These are phyloP conservation scores for Aulostomus chinensis DNA, from an alignment of 2,797 vertebrate genomes.

Conservation along the genomic window DNA sequence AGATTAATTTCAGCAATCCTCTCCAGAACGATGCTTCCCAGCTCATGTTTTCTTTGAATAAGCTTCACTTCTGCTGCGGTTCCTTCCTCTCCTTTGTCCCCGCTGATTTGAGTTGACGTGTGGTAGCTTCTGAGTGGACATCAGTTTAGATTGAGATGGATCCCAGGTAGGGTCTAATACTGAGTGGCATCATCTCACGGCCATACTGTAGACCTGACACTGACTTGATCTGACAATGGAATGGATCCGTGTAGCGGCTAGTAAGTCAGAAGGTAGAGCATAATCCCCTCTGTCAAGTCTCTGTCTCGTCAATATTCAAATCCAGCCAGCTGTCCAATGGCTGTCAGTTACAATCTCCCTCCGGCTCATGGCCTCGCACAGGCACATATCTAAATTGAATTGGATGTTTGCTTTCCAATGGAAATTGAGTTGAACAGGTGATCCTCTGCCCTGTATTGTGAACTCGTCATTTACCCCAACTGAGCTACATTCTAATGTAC, in stretches of 20 bases:
- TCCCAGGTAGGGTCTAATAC: constrained; percentile 72
- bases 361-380: constrained; percentile 64
- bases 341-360: constrained; percentile 81
- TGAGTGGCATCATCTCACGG: constrained; percentile 64
- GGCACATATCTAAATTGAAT: constrained; percentile 81
- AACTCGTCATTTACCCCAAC: constrained; percentile 68
- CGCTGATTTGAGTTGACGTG: constrained; percentile 45
- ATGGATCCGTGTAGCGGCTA: constrained; percentile 76
- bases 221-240: constrained; percentile 78
- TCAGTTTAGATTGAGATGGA: constrained; percentile 66
- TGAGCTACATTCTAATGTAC: constrained; percentile 51
- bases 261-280: constrained; percentile 76
- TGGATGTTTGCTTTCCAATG: constrained; percentile 77
- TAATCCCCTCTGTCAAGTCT: constrained; percentile 82
- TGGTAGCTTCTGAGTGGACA: constrained; percentile 63
- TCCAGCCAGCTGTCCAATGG: constrained; percentile 77
- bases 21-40: neutral
- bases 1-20: neutral
- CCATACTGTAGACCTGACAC: constrained; percentile 76
- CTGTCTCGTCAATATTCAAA: constrained; percentile 83
- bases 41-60: constrained; percentile 35
- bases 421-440: constrained; percentile 73
- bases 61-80: constrained; percentile 46
- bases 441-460: constrained; percentile 65
- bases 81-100: constrained; percentile 38